Conservation (phyloP, 2,888 invertebrate genomes). For the Andrena marginata region DNA sequence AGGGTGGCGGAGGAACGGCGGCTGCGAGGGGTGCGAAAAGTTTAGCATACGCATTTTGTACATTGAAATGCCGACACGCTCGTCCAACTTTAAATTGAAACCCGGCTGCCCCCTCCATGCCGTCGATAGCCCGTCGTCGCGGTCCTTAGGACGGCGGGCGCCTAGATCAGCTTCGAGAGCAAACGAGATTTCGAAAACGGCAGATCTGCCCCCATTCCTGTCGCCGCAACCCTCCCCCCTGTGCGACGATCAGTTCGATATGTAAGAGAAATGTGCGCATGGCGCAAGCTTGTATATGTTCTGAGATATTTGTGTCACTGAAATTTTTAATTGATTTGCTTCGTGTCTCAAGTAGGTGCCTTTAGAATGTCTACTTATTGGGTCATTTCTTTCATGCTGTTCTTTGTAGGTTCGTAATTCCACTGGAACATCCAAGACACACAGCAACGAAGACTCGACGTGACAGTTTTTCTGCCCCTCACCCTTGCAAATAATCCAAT, state of each 20-base stretch:
- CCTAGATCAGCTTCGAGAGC: conserved; percentile 3
- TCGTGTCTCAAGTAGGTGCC: background rate
- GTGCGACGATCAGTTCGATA: too few relatives aligned
- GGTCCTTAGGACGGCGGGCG: conserved; percentile 25
- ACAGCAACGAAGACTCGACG: background rate
- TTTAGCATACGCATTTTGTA: conserved; percentile 83
- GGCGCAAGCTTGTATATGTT: too few relatives aligned
- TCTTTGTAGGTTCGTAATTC: background rate
- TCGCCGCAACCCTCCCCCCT: too few relatives aligned
- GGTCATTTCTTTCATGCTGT: background rate
- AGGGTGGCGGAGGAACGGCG: conserved; percentile 48
- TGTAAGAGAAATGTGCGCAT: too few relatives aligned
- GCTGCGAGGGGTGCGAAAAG: conserved; percentile 73
- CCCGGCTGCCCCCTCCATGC: conserved; percentile 64
- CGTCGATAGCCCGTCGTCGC: conserved; percentile 58
- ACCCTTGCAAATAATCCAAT: conserved; percentile 45
- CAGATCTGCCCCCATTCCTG: background rate
- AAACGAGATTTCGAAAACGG: conserved; percentile 34
- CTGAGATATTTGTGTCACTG: too few relatives aligned
- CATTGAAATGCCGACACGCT: conserved; percentile 82
- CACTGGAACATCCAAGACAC: background rate
- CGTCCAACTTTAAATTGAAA: conserved; percentile 83
- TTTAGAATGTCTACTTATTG: background rate
- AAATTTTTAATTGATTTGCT: background rate
- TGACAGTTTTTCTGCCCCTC: conserved; percentile 12